These are phyloP conservation scores for Coptodon bakossiorum DNA, from an alignment of 2,113 vertebrate genomes.

Conservation along the genomic window DNA sequence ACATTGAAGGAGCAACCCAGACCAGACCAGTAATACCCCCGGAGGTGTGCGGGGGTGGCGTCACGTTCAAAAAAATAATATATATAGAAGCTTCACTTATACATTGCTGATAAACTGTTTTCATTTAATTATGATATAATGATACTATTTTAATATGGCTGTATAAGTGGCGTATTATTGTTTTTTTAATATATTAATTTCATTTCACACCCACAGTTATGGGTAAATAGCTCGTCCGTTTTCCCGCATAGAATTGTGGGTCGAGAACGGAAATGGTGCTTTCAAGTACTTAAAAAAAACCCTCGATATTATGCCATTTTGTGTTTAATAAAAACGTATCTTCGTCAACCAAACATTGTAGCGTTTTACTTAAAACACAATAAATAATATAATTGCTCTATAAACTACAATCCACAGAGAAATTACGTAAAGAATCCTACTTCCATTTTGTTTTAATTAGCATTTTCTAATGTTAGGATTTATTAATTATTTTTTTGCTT, in stretches of 20 bases:
- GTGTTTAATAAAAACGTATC: fast-evolving
- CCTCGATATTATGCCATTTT: fast-evolving
- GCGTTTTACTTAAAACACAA: not conserved
- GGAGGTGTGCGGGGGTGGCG: not conserved
- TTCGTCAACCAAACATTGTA: not conserved
- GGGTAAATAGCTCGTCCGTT: conserved; percentile 1
- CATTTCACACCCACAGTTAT: not conserved
- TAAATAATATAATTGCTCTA: not conserved
- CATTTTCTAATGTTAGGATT: fast-evolving
- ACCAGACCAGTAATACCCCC: not conserved
- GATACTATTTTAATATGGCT: fast-evolving
- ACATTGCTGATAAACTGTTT: fast-evolving
- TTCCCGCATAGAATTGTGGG: conserved; percentile 57
- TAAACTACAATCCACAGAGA: fast-evolving
- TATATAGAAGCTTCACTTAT: fast-evolving
- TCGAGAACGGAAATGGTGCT: not conserved
- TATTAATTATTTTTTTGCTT: not conserved
- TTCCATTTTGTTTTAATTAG: not conserved
- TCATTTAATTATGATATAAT: fast-evolving
- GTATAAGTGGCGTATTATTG: fast-evolving
- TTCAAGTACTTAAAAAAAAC: not conserved
- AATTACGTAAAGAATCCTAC: not conserved
- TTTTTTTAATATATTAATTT: not conserved
- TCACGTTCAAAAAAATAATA: fast-evolving
- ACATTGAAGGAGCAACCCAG: conserved; percentile 49